A percentile compares a stretch with the other conserved stretches of the same genome.
phyloP scores from a whole-genome alignment of 2,797 vertebrate species.

The Chiroxiphia lanceolata region DNA sequence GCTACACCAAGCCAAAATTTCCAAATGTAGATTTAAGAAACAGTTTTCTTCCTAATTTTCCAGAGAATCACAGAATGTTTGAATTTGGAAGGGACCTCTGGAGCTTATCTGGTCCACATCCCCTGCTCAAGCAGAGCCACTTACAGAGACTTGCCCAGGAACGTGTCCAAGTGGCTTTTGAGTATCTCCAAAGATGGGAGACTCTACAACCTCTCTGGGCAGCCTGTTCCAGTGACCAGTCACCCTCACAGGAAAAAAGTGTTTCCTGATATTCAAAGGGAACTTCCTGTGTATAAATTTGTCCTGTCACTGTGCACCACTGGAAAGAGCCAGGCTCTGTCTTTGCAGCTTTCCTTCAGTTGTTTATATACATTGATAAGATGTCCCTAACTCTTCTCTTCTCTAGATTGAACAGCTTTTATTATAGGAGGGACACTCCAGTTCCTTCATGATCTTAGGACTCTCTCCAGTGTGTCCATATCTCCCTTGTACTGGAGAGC shows the following conservation, averaged over 20 bases:
- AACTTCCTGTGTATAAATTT: not conserved
- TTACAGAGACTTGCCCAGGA: not conserved
- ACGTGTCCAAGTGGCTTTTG: not conserved
- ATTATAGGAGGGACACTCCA: not conserved
- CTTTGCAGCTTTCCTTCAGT: not conserved
- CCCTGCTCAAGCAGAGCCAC: not conserved
- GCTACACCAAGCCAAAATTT: not conserved
- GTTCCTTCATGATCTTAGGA: not conserved
- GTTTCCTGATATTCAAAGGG: not conserved
- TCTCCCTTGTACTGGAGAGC: not conserved
- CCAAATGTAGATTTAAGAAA: not conserved
- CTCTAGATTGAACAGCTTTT: not conserved
- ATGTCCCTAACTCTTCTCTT: not conserved
- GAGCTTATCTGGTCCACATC: not conserved
- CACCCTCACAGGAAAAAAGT: not conserved
- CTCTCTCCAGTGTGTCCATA: not conserved
- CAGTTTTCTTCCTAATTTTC: not conserved
- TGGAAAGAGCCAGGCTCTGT: not conserved
- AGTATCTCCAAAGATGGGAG: not conserved
- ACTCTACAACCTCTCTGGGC: not conserved
- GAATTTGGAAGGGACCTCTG: not conserved
- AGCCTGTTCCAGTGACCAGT: not conserved
- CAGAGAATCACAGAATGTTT: not conserved
- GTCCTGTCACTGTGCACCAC: not conserved
- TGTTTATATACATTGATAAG: not conserved